A percentile compares a stretch with the other conserved stretches of the same genome.
phyloP scores from a whole-genome alignment of 2,888 invertebrate species.

The Phengaris arion region DNA sequence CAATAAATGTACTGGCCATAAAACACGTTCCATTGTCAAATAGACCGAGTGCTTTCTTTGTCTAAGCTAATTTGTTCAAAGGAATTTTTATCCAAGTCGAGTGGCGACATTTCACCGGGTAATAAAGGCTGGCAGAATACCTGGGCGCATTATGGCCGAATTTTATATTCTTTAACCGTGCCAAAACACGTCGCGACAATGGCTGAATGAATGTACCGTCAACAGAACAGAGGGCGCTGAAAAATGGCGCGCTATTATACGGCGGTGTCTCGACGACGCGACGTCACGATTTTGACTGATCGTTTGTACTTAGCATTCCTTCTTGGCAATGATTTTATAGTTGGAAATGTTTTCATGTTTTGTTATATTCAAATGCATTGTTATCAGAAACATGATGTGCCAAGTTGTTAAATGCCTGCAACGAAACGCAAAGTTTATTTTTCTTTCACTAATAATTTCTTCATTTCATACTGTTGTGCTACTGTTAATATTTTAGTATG shows the following conservation, averaged over 20 bases:
- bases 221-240: slow-evolving; percentile 48
- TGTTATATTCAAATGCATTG: slow-evolving; percentile 26
- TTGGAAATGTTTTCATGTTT: slow-evolving; percentile 26
- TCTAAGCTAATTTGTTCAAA: slow-evolving; percentile 31
- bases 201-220: slow-evolving; percentile 52
- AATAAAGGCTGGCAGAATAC: slow-evolving; percentile 36
- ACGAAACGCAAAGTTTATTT: background rate
- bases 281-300: slow-evolving; percentile 35
- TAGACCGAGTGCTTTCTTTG: slow-evolving; percentile 22
- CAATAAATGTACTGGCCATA: background rate
- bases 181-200: slow-evolving; percentile 49
- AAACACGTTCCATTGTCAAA: slow-evolving; percentile 35
- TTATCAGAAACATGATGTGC: slow-evolving; percentile 13
- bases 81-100: slow-evolving; percentile 25
- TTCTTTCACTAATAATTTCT: background rate
- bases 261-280: slow-evolving; percentile 33
- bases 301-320: slow-evolving; percentile 28
- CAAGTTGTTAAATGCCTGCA: slow-evolving; percentile 8
- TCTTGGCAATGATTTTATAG: slow-evolving; percentile 26
- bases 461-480: too few species aligned
- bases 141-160: slow-evolving; percentile 38
- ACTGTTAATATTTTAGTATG: too few species aligned
- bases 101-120: slow-evolving; percentile 33
- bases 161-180: slow-evolving; percentile 52
- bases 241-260: slow-evolving; percentile 46